Evolutionary conservation across 1,140 invertebrate species (phyloP), one percentile per base, ranked within the genome.

Genomic region (Anastatus disparis): DNA sequence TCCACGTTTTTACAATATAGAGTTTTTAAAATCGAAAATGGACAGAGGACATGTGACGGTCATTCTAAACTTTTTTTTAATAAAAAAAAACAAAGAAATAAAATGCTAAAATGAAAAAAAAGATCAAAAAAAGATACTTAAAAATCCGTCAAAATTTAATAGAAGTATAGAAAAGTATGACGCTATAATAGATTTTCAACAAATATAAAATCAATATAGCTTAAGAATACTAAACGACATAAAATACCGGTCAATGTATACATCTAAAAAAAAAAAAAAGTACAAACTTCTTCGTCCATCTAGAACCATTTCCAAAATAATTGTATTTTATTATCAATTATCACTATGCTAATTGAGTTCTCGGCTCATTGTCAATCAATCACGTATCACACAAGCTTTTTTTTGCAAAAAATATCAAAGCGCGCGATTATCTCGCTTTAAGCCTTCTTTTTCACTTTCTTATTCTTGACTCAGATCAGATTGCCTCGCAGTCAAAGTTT

Each of bases 181-280:
- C 75, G 78, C 70, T 76, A 78, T 75, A 76, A 80, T 79, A 79
- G 79, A 80, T 78, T 75, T 79, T 79, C 58, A 78, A 79, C 69
- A 79, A 79, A 77, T 79, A 74, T 77, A 75, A 79, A 79, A 74
- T 61, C 62, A 52, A 59, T 24, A 79, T 75, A 74, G 69, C 71
- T 75, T 79, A 53, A 78, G 38, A 76, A 75, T 79, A 75, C 61
- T 78, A 77, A 74, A 56, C 22, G 52, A 56, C 61, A 29, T 38
- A 13, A 22, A 8, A 64, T n/a, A 15, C 15, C 42, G 38, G 6
- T 42, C 44, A 66, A 71, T 29, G 27, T 56, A 66, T 66, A 52
- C 2, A 46, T 65, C 31, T 65, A 65, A 46, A 64, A 31, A 65
- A 40, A 64, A 70, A 71, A 71, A 52, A 22, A 66, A 42, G 24